Percentiles rank a stretch among this genome's conserved stretches.
Evolutionary conservation across 2,797 vertebrate genomes (phyloP).

Genomic region (Meda fulgida): DNA sequence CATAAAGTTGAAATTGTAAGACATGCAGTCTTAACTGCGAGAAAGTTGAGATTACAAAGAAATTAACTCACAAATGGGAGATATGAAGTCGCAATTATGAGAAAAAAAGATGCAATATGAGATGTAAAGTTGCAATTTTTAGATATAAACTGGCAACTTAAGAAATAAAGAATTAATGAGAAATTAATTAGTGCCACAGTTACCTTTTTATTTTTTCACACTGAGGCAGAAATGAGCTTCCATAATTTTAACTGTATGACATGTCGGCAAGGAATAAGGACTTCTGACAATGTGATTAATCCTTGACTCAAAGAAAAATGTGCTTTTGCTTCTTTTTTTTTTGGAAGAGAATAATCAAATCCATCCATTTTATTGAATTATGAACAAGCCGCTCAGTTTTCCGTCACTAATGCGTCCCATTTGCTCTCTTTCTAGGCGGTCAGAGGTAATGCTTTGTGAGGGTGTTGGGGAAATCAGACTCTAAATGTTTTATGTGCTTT

Average conservation of each 20-base stretch:
- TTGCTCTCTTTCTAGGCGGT: slow-evolving; percentile 43
- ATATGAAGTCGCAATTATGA: not conserved
- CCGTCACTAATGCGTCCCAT: slow-evolving; percentile 47
- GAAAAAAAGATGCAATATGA: not conserved
- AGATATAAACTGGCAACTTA: not conserved
- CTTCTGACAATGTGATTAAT: slow-evolving; percentile 59
- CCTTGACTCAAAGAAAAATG: slow-evolving; percentile 22
- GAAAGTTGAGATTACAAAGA: not conserved
- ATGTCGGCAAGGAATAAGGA: slow-evolving; percentile 41
- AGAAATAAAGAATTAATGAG: not conserved
- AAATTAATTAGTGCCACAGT: not conserved
- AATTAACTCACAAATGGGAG: not conserved
- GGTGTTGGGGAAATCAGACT: slow-evolving; percentile 43
- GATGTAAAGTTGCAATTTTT: not conserved
- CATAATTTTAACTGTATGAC: slow-evolving; percentile 51
- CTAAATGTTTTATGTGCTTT: slow-evolving; percentile 36
- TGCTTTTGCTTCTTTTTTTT: slow-evolving; percentile 34
- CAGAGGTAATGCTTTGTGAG: slow-evolving; percentile 49
- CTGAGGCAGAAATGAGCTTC: slow-evolving; percentile 5
- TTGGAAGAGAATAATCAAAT: slow-evolving; percentile 46
- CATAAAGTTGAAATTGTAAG: not conserved
- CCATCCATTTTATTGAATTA: slow-evolving; percentile 54
- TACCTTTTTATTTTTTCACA: not conserved
- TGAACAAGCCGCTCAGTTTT: slow-evolving; percentile 41
- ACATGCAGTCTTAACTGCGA: not conserved